Conservation (phyloP, 2,797 vertebrate genomes). For the Gouania willdenowi region DNA sequence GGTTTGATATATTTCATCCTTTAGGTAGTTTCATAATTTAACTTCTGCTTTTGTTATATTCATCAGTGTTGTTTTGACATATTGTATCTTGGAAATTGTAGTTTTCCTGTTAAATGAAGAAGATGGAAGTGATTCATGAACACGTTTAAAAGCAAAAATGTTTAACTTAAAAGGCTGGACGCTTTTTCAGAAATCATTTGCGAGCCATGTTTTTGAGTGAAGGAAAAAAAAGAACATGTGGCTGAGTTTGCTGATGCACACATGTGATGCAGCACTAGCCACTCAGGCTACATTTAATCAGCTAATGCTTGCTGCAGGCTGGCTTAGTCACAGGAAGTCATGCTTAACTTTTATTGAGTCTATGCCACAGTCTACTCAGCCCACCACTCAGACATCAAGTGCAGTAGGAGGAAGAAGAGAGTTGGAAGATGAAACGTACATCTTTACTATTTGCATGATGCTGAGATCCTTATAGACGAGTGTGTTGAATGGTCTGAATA, state of each 20-base stretch:
- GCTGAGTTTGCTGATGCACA: constrained; percentile 9
- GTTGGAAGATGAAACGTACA: constrained; percentile 4
- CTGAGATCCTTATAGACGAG: background rate
- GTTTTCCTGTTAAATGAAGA: no score
- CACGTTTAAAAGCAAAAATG: no score
- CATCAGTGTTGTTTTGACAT: no score
- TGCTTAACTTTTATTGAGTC: constrained; percentile 41
- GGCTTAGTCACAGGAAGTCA: constrained; percentile 51
- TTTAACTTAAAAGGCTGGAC: no score
- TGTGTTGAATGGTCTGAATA: constrained; percentile 28
- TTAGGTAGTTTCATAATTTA: no score
- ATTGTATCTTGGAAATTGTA: no score
- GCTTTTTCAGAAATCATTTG: no score
- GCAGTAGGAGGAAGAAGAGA: constrained; percentile 24
- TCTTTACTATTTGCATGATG: no score
- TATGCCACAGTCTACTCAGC: constrained; percentile 36
- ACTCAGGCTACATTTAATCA: constrained; percentile 69
- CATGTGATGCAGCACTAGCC: constrained; percentile 10
- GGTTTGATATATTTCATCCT: no score
- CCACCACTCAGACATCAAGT: constrained; percentile 45
- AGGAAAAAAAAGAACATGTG: background rate
- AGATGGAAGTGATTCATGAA: no score
- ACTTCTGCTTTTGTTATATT: no score
- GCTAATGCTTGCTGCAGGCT: constrained; percentile 53
- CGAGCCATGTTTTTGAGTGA: no score